A percentile compares a stretch with the other conserved stretches of the same genome.
phyloP scores from a whole-genome alignment of 1,140 invertebrate genomes.

The Megalopta genalis region DNA sequence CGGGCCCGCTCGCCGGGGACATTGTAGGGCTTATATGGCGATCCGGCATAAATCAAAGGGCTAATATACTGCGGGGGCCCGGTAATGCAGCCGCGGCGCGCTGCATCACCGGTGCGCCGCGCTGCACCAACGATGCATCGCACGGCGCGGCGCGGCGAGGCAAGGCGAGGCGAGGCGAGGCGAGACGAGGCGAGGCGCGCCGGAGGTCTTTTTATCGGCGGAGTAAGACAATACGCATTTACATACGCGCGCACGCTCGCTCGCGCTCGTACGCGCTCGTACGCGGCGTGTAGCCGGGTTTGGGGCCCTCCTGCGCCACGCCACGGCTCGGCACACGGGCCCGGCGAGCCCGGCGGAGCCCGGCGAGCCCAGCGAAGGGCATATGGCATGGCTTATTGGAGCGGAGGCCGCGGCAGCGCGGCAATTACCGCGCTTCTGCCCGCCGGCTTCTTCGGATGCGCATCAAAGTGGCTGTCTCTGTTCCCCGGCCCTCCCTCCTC shows the following conservation, averaged over 20 bases:
- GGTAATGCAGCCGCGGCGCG: slow-evolving; percentile 71
- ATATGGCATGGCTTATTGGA: slow-evolving; percentile 70
- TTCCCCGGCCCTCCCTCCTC: neutral
- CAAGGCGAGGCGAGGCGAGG: too few relatives aligned
- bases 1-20: slow-evolving; percentile 45
- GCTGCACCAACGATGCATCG: too few relatives aligned
- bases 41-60: slow-evolving; percentile 78
- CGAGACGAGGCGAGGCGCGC: slow-evolving; percentile 15
- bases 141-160: slow-evolving; percentile 1
- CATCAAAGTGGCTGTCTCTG: slow-evolving; percentile 45
- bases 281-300: slow-evolving; percentile 39
- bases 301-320: slow-evolving; percentile 5
- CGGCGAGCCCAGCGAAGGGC: slow-evolving; percentile 42
- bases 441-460: slow-evolving; percentile 62
- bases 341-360: too few relatives aligned
- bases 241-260: slow-evolving; percentile 71
- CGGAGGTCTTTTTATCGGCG: slow-evolving; percentile 77
- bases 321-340: neutral
- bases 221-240: slow-evolving; percentile 78
- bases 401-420: slow-evolving; percentile 62
- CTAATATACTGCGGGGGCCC: slow-evolving; percentile 75
- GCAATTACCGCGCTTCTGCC: slow-evolving; percentile 71
- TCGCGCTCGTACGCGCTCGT: slow-evolving; percentile 19
- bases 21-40: slow-evolving; percentile 72
- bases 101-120: too few relatives aligned